A percentile compares a stretch with the other conserved stretches of the same genome.
These are phyloP conservation scores for Orthosia gracilis DNA, from an alignment of 2,888 invertebrate species.

Conservation along the genomic window DNA sequence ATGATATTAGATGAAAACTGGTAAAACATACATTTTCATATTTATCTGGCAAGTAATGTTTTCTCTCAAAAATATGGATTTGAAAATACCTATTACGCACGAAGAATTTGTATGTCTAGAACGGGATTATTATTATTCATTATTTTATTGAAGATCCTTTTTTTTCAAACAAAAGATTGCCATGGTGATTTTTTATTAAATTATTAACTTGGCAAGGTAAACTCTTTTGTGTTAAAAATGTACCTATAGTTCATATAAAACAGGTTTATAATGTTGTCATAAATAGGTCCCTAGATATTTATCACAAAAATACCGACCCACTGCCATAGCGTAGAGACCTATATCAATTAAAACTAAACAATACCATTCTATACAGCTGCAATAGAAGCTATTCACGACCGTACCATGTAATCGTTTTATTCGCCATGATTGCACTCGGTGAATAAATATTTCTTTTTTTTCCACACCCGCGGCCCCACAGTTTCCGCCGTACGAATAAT, in stretches of 20 bases:
- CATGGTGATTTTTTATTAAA: not conserved
- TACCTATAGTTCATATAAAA: not conserved
- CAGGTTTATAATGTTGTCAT: not conserved
- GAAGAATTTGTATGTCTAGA: not conserved
- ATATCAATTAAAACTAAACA: slow-evolving; percentile 38
- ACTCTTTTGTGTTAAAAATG: not conserved
- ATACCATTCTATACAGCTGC: slow-evolving; percentile 55
- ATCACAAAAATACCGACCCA: not conserved
- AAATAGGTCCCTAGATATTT: not conserved
- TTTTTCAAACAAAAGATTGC: not conserved
- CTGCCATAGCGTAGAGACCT: not conserved
- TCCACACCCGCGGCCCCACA: slow-evolving; percentile 71
- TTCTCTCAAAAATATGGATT: not conserved
- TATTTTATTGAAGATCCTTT: not conserved
- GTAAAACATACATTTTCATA: slow-evolving; percentile 30
- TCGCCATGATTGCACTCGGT: slow-evolving; percentile 82
- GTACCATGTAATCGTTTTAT: slow-evolving; percentile 83
- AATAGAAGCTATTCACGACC: slow-evolving; percentile 74
- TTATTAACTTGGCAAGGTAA: not conserved
- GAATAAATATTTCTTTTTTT: slow-evolving; percentile 85
- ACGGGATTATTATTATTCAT: not conserved
- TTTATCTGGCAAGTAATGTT: slow-evolving; percentile 14
- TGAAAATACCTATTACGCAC: not conserved
- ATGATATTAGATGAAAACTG: slow-evolving; percentile 23
- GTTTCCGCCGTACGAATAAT: slow-evolving; percentile 80